Conservation (phyloP, 2,888 invertebrate genomes). For the Calameuta filiformis region DNA sequence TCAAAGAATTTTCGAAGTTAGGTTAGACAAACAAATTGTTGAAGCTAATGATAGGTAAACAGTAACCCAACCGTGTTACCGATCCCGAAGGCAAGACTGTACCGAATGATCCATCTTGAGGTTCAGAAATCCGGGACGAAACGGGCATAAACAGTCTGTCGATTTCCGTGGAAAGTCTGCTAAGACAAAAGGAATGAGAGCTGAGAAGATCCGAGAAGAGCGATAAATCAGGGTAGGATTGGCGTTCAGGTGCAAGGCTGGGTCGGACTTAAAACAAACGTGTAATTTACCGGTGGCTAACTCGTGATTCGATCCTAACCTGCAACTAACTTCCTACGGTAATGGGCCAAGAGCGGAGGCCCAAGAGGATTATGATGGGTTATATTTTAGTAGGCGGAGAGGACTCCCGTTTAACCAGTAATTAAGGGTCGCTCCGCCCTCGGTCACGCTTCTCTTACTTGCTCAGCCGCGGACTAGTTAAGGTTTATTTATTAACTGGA, state of each 20-base stretch:
- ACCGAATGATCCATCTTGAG: too few species aligned
- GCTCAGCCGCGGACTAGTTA: constrained; percentile 8
- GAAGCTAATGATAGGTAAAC: too few species aligned
- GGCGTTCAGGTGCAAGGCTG: constrained; percentile 36
- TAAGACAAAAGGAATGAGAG: constrained; percentile 1
- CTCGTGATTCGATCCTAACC: constrained; percentile 37
- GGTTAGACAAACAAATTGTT: too few species aligned
- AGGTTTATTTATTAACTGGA: constrained; percentile 13
- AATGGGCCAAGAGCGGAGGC: constrained; percentile 37
- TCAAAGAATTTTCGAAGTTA: too few species aligned
- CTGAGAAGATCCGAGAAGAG: constrained; percentile 17
- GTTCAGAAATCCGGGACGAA: too few species aligned
- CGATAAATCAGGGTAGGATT: constrained; percentile 51
- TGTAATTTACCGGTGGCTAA: constrained; percentile 63
- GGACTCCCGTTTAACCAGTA: constrained; percentile 64
- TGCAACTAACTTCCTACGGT: constrained; percentile 34
- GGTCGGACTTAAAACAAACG: constrained; percentile 55
- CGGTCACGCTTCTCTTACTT: constrained; percentile 51
- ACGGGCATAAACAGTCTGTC: too few species aligned
- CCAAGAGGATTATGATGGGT: constrained; percentile 57
- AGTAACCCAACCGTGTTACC: too few species aligned
- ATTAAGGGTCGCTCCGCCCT: constrained; percentile 60
- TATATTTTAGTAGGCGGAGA: constrained; percentile 63
- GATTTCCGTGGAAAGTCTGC: neutral
- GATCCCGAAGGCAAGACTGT: too few species aligned